Conservation (phyloP, 2,113 vertebrate genomes). For the Anguilla japonica region DNA sequence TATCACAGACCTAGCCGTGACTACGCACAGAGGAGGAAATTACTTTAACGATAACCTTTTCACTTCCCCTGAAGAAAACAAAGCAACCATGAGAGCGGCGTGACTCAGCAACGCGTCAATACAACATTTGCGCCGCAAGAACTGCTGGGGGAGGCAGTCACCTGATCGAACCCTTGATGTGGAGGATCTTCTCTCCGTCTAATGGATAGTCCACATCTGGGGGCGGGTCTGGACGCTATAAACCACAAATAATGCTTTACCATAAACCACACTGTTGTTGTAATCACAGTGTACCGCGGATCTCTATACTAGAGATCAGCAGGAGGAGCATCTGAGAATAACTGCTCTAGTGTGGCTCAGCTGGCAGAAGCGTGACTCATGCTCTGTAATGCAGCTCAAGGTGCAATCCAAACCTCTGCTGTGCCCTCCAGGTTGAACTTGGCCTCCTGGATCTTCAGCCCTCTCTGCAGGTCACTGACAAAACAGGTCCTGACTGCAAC, state of each 20-base stretch:
- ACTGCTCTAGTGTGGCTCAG: no score
- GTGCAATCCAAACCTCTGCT: constrained; percentile 71
- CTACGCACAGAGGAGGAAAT: not conserved
- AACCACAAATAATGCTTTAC: not conserved
- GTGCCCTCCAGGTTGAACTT: constrained; percentile 92
- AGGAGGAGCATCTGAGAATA: no score
- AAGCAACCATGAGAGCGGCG: not conserved
- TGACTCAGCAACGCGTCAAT: not conserved
- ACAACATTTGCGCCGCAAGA: not conserved
- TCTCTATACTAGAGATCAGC: no score
- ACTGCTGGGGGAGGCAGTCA: constrained; percentile 46
- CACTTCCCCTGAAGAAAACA: not conserved
- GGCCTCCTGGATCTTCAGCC: constrained; percentile 89
- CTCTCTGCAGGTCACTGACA: constrained; percentile 91
- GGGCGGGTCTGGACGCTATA: constrained; percentile 82
- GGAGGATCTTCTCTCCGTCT: constrained; percentile 94
- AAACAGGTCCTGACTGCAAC: constrained; percentile 89
- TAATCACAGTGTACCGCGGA: no score
- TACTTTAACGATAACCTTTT: not conserved
- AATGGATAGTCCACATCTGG: constrained; percentile 92
- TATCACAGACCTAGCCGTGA: not conserved
- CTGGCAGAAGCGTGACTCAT: no score
- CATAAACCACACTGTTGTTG: no score
- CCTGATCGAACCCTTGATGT: constrained; percentile 91
- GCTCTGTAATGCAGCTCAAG: no score